Base-by-base conservation (phyloP, 1,140 invertebrate genomes). In the Agrilus planipennis region DNA sequence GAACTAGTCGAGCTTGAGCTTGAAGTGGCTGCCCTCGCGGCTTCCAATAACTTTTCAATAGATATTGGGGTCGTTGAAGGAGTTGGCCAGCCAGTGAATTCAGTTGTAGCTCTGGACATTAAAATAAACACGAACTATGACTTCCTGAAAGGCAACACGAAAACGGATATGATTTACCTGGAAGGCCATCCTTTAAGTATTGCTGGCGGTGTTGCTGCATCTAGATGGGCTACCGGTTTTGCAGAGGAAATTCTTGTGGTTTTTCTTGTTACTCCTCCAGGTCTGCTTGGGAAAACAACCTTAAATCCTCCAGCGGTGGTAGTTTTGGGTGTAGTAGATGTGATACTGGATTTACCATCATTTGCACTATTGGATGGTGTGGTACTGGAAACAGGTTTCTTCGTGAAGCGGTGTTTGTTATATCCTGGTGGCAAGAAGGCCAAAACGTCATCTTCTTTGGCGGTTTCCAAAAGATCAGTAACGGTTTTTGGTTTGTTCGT, bases 21-120 rank as follows among this genome's bases (percentile, higher is more conserved):
- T 12, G 73, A 68, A 0, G 75, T 72, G 0, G 77, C 73, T 11
- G 73, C 74, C 44, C 75, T 70, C 21, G 81, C 80, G n/a, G 74
- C 71, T 53, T 81, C 81, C 27, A 86, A 55, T 1, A 87, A 61
- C 57, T 84, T 84, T 54, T 86, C 83, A 28, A 86, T 81, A 0
- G 83, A 85, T 34, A 88, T 79, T 4, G 84, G 84, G 0, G 83
- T 87, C 0, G 85, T 88, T 1, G 83, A 81, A 3, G 79, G 75
- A 4, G 84, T 83, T 9, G 86, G 84, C 85, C 85, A 90, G 12
- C 85, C 86, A 7, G 84, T 88, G 52, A 90, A 90, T 58, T 86
- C 82, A 2, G 86, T 89, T 11, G 83, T 85, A 31, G 79, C 78
- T 61, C 87, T 85, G 60, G 65, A 34, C 17, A 19, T 18, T 14